phyloP scores from a whole-genome alignment of 2,888 invertebrate genomes.

The Heteropelma amictum region DNA sequence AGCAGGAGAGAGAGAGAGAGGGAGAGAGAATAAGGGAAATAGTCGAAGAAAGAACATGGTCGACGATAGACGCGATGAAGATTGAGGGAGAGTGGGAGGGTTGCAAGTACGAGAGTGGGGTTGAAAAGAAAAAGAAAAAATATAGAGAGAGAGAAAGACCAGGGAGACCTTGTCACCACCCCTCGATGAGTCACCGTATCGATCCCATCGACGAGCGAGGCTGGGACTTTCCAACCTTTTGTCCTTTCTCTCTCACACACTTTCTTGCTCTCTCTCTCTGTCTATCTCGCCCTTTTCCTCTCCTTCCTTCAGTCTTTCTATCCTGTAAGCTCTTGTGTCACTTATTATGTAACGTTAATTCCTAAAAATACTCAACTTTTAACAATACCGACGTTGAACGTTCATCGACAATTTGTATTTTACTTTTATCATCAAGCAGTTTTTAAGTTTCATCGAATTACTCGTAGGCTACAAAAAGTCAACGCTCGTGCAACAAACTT shows the following conservation, averaged over 20 bases:
- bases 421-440: too few species aligned
- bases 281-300: conserved; percentile 9
- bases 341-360: conserved; percentile 61
- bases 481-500: too few species aligned
- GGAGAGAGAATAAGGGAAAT: conserved; percentile 10
- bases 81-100: conserved; percentile 9
- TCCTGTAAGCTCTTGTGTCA: conserved; percentile 28
- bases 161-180: conserved; percentile 68
- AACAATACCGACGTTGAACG: background rate
- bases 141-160: conserved; percentile 59
- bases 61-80: conserved; percentile 31
- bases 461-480: too few species aligned
- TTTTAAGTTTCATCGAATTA: too few species aligned
- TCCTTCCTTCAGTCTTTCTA: conserved; percentile 12
- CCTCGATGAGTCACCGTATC: conserved; percentile 76
- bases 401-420: conserved; percentile 13
- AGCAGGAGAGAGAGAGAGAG: background rate
- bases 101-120: conserved; percentile 15
- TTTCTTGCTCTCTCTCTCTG: conserved; percentile 38
- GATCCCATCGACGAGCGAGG: conserved; percentile 65
- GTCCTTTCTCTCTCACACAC: conserved; percentile 8
- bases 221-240: conserved; percentile 54
- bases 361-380: conserved; percentile 62
- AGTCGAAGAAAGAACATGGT: conserved; percentile 28
- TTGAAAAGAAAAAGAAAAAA: conserved; percentile 39